phyloP scores from a whole-genome alignment of 2,888 invertebrate species.

The Lagria hirta region DNA sequence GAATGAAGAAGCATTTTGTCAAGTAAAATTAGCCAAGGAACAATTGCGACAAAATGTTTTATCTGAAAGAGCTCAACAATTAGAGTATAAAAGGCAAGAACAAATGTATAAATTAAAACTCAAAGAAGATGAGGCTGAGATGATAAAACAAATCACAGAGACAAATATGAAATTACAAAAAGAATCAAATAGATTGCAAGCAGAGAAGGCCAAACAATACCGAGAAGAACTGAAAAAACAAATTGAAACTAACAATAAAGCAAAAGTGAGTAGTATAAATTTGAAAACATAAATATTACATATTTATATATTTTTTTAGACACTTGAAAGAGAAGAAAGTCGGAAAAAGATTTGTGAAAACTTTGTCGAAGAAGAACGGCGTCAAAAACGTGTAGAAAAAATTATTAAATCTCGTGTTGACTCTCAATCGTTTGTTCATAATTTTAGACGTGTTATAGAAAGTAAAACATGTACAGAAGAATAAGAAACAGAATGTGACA shows the following conservation, averaged over 20 bases:
- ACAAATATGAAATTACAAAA: slow-evolving; percentile 45
- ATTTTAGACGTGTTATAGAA: slow-evolving; percentile 47
- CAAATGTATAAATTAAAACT: slow-evolving; percentile 43
- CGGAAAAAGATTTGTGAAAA: no score
- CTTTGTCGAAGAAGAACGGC: slow-evolving; percentile 46
- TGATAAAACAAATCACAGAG: slow-evolving; percentile 42
- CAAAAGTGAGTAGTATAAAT: slow-evolving; percentile 41
- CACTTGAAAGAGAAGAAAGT: slow-evolving; percentile 45
- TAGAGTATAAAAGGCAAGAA: slow-evolving; percentile 42
- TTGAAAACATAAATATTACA: not conserved
- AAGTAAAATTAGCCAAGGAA: slow-evolving; percentile 42
- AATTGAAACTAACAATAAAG: slow-evolving; percentile 48
- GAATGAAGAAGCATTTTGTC: slow-evolving; percentile 47
- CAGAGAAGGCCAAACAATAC: slow-evolving; percentile 43
- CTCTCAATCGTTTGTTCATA: slow-evolving; percentile 41
- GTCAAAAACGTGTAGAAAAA: slow-evolving; percentile 41
- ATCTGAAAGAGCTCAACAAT: slow-evolving; percentile 46
- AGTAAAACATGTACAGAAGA: slow-evolving; percentile 14
- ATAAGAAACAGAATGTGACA: no score
- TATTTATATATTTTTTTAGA: slow-evolving; percentile 35
- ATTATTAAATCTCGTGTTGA: slow-evolving; percentile 37
- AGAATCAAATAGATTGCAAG: slow-evolving; percentile 44
- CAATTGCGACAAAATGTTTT: slow-evolving; percentile 46
- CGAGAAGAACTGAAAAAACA: slow-evolving; percentile 49
- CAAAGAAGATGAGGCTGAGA: slow-evolving; percentile 48